Evolutionary conservation across 2,797 vertebrate genomes (phyloP).

Genomic region (Pipistrellus pipistrellus): DNA sequence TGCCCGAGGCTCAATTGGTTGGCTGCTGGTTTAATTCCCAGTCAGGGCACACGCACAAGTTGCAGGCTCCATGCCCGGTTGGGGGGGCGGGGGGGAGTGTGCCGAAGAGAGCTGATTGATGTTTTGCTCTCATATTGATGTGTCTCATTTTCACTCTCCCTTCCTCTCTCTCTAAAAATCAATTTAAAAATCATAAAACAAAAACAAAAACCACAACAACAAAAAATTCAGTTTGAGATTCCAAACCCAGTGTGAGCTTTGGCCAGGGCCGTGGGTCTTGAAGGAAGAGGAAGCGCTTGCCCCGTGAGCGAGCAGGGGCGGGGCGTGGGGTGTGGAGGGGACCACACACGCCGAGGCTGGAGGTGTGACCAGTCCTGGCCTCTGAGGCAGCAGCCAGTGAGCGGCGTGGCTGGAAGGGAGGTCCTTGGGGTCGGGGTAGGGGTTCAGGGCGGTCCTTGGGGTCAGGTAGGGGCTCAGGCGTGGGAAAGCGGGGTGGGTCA

Average conservation of each 20-base stretch:
- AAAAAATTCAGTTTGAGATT: background rate
- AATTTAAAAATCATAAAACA: background rate
- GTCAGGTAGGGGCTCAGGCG: background rate
- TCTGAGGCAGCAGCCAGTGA: background rate
- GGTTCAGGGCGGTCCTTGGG: background rate
- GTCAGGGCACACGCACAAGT: background rate
- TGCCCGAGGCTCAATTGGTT: background rate
- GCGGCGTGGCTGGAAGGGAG: background rate
- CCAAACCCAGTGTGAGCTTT: background rate
- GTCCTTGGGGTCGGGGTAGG: background rate
- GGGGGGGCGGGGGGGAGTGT: background rate
- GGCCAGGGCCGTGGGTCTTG: background rate
- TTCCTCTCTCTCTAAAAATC: background rate
- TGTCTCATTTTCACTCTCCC: background rate
- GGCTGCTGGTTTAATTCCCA: background rate
- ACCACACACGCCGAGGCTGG: background rate
- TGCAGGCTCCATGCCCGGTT: background rate
- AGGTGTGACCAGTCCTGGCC: background rate
- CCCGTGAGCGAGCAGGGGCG: background rate
- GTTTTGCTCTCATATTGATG: background rate
- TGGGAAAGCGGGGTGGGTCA: background rate
- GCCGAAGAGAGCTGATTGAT: background rate
- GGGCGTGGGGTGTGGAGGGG: fast-evolving
- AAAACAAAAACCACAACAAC: too few relatives aligned
- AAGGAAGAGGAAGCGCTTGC: background rate